Base-by-base conservation (phyloP, 2,797 vertebrate genomes). In the Brachyrhaphis roseni region DNA sequence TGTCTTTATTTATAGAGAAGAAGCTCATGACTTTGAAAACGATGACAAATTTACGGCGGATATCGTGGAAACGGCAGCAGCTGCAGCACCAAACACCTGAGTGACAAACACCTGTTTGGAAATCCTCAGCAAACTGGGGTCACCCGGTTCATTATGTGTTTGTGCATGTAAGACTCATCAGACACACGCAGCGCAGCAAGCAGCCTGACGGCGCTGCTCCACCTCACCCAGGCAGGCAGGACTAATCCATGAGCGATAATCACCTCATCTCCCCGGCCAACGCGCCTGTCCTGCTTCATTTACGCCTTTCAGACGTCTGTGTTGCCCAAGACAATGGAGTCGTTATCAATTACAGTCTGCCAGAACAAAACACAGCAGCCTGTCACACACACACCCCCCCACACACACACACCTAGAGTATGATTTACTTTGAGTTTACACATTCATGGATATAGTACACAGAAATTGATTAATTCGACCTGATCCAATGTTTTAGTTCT, bases 241-340 rank as follows among this genome's bases (percentile, higher is more conserved):
- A 92, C 90, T 91, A 93, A 93, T 92, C 91, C 90, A 88, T 78
- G 90, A 86, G 89, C 87, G 82, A 84, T 93, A 92, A 93, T 95
- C 91, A 89, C 90, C 88, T 94, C 89, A 91, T 94, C 90, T 93
- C 87, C 86, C 76, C 82, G 57, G 90, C 84, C 89, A 82, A 91
- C 88, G 89, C 89, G 91, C 85, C 92, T 94, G 93, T 94, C 90
- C 91, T 87, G 84, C 90, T 92, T 94, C 88, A 91, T 93, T 92
- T 93, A 79, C 77, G 85, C 82, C 87, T 86, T 84, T 90, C 90
- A 82, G 85, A 90, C 76, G 88, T 90, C 90, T 90, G 89, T 87
- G 87, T 89, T 91, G 81, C 73, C 83, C 89, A 84, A 92, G 87
- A 95, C 93, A 93, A 93, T 92, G 84, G 78, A 90, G 89, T 89